phyloP scores from a whole-genome alignment of 2,888 invertebrate genomes.

The Drosophila lutescens region DNA sequence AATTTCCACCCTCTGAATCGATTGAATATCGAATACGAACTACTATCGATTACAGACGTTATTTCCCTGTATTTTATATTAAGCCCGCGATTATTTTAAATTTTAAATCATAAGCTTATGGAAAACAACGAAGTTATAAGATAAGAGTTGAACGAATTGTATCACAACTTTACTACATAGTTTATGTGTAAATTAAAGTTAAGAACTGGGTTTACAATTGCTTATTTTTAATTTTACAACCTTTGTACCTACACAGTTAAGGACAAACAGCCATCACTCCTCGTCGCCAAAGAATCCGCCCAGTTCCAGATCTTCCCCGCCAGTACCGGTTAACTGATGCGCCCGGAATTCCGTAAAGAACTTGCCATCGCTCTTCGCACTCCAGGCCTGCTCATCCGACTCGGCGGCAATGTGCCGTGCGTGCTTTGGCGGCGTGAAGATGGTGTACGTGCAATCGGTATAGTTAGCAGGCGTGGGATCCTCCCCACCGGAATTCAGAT shows the following conservation, averaged over 20 bases:
- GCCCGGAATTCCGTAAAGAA: slow-evolving; percentile 74
- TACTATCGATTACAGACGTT: background rate
- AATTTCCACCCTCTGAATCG: too few relatives aligned
- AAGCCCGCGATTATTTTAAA: too few relatives aligned
- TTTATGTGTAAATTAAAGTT: too few relatives aligned
- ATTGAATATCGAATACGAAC: background rate
- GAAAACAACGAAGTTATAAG: too few relatives aligned
- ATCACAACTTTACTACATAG: too few relatives aligned
- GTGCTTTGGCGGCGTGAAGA: slow-evolving; percentile 57
- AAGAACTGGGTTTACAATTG: too few relatives aligned
- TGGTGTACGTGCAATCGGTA: slow-evolving; percentile 66
- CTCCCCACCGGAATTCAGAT: slow-evolving; percentile 78
- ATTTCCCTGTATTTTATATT: background rate
- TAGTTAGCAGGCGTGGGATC: slow-evolving; percentile 35
- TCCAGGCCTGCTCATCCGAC: slow-evolving; percentile 50
- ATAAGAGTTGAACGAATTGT: too few relatives aligned
- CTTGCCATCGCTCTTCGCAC: slow-evolving; percentile 68
- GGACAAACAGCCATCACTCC: slow-evolving; percentile 19
- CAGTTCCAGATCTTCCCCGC: slow-evolving; percentile 61
- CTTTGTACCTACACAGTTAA: background rate
- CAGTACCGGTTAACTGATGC: slow-evolving; percentile 42
- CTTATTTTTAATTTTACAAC: background rate
- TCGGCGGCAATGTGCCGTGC: slow-evolving; percentile 43
- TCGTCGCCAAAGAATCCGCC: slow-evolving; percentile 68
- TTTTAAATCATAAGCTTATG: too few relatives aligned